These are phyloP conservation scores for Eutolmus rufibarbis DNA, from an alignment of 2,888 invertebrate genomes.

Conservation along the genomic window DNA sequence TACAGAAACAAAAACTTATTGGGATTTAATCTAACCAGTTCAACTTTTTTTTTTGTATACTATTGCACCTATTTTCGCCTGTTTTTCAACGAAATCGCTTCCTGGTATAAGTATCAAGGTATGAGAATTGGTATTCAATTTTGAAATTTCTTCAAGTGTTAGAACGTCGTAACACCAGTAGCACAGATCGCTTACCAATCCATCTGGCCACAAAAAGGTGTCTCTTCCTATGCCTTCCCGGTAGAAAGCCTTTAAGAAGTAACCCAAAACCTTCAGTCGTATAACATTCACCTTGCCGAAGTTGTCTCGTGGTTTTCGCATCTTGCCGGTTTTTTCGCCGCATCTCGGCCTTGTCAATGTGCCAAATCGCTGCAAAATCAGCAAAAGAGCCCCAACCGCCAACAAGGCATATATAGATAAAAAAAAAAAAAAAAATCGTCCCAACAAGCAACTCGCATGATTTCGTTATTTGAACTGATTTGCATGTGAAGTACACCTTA, in stretches of 20 bases:
- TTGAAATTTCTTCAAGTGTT: background rate
- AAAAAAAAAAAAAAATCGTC: background rate
- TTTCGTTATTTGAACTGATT: conserved; percentile 15
- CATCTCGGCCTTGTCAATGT: background rate
- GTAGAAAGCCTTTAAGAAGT: background rate
- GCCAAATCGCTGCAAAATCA: background rate
- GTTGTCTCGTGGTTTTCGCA: background rate
- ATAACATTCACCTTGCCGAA: background rate
- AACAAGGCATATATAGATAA: background rate
- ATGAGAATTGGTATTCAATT: background rate
- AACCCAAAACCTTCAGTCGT: background rate
- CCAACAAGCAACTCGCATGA: background rate
- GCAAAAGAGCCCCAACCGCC: background rate
- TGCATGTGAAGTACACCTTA: conserved; percentile 6
- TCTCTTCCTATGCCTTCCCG: background rate
- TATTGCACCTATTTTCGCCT: background rate
- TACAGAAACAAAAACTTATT: background rate
- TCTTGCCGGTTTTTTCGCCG: background rate
- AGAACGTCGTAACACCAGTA: background rate
- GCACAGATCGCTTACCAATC: background rate
- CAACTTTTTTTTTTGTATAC: background rate
- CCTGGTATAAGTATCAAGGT: background rate
- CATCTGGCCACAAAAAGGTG: background rate
- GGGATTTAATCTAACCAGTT: background rate
- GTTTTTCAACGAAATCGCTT: background rate